Percentiles rank a stretch among this genome's conserved stretches.
These are phyloP conservation scores for Pinctada fucata DNA, from an alignment of 2,888 invertebrate genomes.

Conservation along the genomic window DNA sequence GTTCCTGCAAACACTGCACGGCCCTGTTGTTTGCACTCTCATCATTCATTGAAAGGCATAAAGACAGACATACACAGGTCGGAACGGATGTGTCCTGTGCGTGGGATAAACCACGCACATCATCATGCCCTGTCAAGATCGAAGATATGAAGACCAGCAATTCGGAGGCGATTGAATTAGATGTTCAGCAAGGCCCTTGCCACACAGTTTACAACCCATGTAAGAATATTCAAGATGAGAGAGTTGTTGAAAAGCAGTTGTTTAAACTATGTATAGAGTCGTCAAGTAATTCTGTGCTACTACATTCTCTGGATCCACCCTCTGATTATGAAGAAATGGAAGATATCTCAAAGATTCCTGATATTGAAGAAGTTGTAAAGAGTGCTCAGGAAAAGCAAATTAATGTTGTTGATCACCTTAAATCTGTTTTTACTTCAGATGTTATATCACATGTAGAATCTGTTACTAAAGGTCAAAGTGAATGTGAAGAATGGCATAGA, in stretches of 20 bases:
- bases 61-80: conserved; percentile 10
- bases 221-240: too few species aligned
- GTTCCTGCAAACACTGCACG: conserved; percentile 11
- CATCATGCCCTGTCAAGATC: too few species aligned
- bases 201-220: too few species aligned
- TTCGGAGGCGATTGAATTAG: too few species aligned
- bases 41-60: conserved; percentile 7
- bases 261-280: too few species aligned
- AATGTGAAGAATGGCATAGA: conserved; percentile 3
- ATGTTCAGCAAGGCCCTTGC: too few species aligned
- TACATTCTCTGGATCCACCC: background rate
- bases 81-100: conserved; percentile 14
- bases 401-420: background rate
- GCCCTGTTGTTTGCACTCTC: too few species aligned
- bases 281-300: background rate
- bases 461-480: background rate
- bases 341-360: background rate
- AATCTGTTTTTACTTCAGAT: background rate
- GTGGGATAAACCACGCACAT: conserved; percentile 12
- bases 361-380: background rate
- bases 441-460: background rate
- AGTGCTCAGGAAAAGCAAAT: background rate
- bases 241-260: too few species aligned
- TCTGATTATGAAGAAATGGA: background rate
- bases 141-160: too few species aligned